Evolutionary conservation across 2,113 vertebrate genomes (phyloP).

Genomic region (Podarcis muralis): DNA sequence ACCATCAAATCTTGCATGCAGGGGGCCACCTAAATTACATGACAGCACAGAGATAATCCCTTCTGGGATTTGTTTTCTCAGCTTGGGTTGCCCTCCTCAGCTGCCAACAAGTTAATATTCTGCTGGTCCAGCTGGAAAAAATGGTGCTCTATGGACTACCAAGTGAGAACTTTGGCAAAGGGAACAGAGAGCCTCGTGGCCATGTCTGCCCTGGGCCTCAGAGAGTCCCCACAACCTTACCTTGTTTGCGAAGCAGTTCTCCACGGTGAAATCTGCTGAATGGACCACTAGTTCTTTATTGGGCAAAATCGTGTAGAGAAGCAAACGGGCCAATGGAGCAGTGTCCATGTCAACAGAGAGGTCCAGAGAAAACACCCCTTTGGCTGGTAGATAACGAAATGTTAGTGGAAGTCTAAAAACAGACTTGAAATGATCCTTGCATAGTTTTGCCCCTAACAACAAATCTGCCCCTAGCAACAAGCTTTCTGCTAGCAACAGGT

Average conservation of each 20-base stretch:
- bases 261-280: slow-evolving; percentile 77
- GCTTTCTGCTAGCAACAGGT: no score
- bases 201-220: no score
- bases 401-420: no score
- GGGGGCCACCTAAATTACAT: background rate
- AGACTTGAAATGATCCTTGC: no score
- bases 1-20: no score
- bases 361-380: slow-evolving; percentile 70
- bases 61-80: background rate
- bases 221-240: slow-evolving; percentile 64
- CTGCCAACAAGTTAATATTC: background rate
- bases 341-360: slow-evolving; percentile 64
- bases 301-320: slow-evolving; percentile 81
- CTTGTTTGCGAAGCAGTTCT: slow-evolving; percentile 85
- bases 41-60: background rate
- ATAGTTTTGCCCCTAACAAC: no score
- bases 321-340: slow-evolving; percentile 80
- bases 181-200: no score
- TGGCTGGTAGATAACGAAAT: slow-evolving; percentile 34
- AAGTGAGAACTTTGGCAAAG: no score
- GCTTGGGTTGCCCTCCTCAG: background rate
- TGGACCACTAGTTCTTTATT: slow-evolving; percentile 83
- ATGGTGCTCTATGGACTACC: no score
- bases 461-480: no score
- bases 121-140: background rate